Percentiles rank a stretch among this genome's conserved stretches.
Conservation (phyloP, 2,888 invertebrate species). For the Spodoptera littoralis region DNA sequence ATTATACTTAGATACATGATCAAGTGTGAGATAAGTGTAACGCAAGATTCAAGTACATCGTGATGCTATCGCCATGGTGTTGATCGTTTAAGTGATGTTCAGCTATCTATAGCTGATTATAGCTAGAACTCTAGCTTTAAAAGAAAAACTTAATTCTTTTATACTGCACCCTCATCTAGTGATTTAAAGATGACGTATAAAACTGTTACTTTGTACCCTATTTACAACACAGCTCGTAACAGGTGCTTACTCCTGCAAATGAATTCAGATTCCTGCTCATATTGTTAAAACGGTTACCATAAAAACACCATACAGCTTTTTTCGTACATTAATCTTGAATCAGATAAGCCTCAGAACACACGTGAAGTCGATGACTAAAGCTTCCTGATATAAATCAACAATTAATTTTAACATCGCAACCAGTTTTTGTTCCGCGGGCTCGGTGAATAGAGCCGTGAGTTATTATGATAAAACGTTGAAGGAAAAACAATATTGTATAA, state of each 20-base stretch:
- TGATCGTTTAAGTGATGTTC: neutral
- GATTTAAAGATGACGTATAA: too few species aligned
- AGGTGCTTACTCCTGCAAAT: conserved; percentile 3
- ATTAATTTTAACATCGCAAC: conserved; percentile 74
- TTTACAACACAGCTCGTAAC: neutral
- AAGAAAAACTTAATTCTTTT: too few species aligned
- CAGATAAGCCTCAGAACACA: conserved; percentile 43
- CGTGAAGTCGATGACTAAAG: conserved; percentile 61
- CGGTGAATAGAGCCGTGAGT: conserved; percentile 63
- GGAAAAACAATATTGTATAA: conserved; percentile 61
- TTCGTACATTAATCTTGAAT: conserved; percentile 45
- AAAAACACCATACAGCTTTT: conserved; percentile 33
- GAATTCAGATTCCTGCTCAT: conserved; percentile 12
- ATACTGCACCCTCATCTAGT: too few species aligned
- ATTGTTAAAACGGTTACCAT: conserved; percentile 7
- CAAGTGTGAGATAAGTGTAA: conserved; percentile 45
- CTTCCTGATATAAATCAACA: conserved; percentile 80
- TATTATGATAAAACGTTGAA: conserved; percentile 66
- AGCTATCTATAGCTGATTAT: too few species aligned
- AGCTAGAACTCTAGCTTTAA: too few species aligned
- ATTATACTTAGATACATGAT: conserved; percentile 63
- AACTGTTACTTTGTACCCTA: too few species aligned
- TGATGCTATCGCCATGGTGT: neutral
- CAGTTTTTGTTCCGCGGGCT: conserved; percentile 69
- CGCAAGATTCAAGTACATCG: conserved; percentile 19